A percentile compares a stretch with the other conserved stretches of the same genome.
These are phyloP conservation scores for Heliopora coerulea DNA, from an alignment of 92 coral and sea anemone genomes.

Conservation along the genomic window DNA sequence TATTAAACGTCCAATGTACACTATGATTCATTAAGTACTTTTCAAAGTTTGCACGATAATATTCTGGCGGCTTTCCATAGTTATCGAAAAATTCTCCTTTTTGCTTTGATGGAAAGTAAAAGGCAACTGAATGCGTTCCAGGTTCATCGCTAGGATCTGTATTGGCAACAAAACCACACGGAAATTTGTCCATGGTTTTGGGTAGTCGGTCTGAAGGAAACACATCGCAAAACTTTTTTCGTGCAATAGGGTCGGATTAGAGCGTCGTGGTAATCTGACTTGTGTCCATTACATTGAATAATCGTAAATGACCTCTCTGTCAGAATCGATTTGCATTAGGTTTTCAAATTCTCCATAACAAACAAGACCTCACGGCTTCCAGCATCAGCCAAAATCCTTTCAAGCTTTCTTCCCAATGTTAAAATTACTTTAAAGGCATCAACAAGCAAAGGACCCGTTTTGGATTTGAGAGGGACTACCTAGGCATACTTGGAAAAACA, in stretches of 20 bases:
- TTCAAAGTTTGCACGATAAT: conserved; percentile 24
- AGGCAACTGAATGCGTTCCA: conserved; percentile 38
- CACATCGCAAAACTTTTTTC: background rate
- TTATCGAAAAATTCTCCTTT: conserved; percentile 39
- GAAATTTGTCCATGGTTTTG: background rate
- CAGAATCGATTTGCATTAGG: conserved; percentile 22
- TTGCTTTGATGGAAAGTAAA: conserved; percentile 10
- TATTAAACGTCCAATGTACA: background rate
- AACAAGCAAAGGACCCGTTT: no score
- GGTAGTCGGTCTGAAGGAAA: background rate
- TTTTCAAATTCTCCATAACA: conserved; percentile 1
- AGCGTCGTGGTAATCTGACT: no score
- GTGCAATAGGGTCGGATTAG: background rate
- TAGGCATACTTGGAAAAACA: no score
- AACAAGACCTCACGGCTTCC: no score
- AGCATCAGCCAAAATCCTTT: conserved; percentile 9
- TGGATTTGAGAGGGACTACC: no score
- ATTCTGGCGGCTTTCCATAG: conserved; percentile 32
- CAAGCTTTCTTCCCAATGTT: conserved; percentile 12
- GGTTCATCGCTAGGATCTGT: background rate
- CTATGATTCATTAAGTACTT: background rate
- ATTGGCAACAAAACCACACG: background rate
- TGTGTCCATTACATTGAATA: no score
- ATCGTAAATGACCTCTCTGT: conserved; percentile 1
- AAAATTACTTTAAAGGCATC: background rate